Evolutionary conservation across 1,140 invertebrate genomes (phyloP).

Genomic region (Ruditapes philippinarum): DNA sequence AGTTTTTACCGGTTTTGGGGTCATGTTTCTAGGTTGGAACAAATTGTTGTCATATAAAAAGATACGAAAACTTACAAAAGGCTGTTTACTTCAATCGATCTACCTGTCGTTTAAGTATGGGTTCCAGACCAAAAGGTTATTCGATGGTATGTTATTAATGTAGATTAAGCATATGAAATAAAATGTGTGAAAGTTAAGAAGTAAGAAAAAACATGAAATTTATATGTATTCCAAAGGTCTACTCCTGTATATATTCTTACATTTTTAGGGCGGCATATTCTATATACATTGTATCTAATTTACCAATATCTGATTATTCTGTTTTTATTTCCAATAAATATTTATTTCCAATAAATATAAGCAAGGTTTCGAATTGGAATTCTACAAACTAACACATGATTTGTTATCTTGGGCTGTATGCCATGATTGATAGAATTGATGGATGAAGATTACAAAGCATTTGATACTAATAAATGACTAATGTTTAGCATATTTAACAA

Average conservation of each 20-base stretch:
- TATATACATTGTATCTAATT: neutral
- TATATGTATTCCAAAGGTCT: neutral
- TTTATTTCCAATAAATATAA: no score
- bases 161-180: no score
- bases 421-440: no score
- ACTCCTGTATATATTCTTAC: neutral
- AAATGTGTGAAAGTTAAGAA: no score
- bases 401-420: no score
- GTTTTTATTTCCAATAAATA: no score
- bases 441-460: no score
- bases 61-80: neutral
- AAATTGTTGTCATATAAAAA: neutral
- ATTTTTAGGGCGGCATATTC: neutral
- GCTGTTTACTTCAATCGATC: neutral
- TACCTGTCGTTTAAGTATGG: neutral
- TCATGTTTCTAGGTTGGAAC: neutral
- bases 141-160: neutral
- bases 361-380: no score
- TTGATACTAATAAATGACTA: no score
- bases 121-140: constrained; percentile 3
- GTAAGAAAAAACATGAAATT: neutral
- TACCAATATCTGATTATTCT: neutral
- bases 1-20: constrained; percentile 11
- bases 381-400: no score
- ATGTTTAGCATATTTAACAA: no score